These are phyloP conservation scores for Amblyornis subalaris DNA, from an alignment of 2,113 vertebrate genomes.

Conservation along the genomic window DNA sequence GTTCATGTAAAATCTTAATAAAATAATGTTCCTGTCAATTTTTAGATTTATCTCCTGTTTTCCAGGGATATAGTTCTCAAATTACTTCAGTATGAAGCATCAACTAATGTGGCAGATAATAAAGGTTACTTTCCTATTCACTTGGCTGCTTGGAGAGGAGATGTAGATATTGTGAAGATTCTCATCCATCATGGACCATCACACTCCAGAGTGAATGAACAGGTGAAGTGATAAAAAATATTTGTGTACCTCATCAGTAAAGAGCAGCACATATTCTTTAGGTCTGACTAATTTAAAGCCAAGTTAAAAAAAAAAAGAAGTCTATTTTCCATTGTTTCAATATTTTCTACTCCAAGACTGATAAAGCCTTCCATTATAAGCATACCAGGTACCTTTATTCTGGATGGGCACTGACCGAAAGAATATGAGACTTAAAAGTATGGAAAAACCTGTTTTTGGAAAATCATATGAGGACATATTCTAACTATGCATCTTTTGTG, in stretches of 20 bases:
- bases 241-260: conserved; percentile 1
- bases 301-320: neutral
- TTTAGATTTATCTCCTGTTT: conserved; percentile 35
- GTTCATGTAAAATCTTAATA: neutral
- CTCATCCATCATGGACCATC: conserved; percentile 92
- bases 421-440: neutral
- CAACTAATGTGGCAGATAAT: conserved; percentile 90
- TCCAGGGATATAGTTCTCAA: conserved; percentile 92
- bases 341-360: neutral
- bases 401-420: neutral
- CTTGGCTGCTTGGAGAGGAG: conserved; percentile 95
- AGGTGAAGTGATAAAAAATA: conserved; percentile 75
- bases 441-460: neutral
- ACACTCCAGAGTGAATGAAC: conserved; percentile 92
- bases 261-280: neutral
- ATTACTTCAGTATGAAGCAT: conserved; percentile 93
- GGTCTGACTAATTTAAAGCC: neutral
- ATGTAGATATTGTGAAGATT: conserved; percentile 95
- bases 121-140: conserved; percentile 97
- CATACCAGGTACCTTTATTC: neutral
- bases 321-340: neutral
- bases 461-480: neutral
- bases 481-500: neutral
- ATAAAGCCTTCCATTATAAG: neutral
- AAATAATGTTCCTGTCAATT: neutral